These are phyloP conservation scores for Azorinus chamasolen DNA, from an alignment of 2,888 invertebrate species.

Conservation along the genomic window DNA sequence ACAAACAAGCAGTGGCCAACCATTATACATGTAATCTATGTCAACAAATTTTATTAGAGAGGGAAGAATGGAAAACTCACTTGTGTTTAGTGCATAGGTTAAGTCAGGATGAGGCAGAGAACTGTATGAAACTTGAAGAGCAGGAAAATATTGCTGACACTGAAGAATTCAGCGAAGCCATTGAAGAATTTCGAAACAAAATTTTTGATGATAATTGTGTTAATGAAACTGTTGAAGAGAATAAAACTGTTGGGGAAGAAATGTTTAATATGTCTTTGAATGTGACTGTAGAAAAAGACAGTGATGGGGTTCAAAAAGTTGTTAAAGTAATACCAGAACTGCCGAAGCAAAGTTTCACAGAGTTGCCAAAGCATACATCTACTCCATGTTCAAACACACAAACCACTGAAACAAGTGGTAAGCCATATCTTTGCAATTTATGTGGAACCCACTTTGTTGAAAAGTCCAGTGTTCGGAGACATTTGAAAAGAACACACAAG, in stretches of 20 bases:
- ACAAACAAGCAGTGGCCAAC: neutral
- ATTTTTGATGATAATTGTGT: neutral
- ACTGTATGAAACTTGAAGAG: conserved; percentile 8
- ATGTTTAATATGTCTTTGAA: conserved; percentile 35
- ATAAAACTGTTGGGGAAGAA: neutral
- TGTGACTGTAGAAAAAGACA: conserved; percentile 53
- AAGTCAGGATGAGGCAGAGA: conserved; percentile 38
- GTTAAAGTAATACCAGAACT: conserved; percentile 48
- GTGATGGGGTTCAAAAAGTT: conserved; percentile 56
- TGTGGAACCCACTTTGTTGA: conserved; percentile 52
- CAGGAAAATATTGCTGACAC: neutral
- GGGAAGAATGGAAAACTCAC: conserved; percentile 35
- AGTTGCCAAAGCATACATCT: too few species aligned
- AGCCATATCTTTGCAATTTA: conserved; percentile 53
- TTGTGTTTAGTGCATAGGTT: conserved; percentile 47
- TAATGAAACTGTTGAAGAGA: conserved; percentile 1
- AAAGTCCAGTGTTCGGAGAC: conserved; percentile 55
- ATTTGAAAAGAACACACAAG: conserved; percentile 51
- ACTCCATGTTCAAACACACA: neutral
- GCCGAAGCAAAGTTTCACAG: neutral
- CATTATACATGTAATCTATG: conserved; percentile 54
- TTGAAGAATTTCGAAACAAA: neutral
- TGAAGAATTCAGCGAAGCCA: neutral
- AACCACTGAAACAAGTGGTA: neutral
- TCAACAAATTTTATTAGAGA: conserved; percentile 46